A percentile compares a stretch with the other conserved stretches of the same genome.
Evolutionary conservation across 2,113 vertebrate genomes (phyloP).

Genomic region (Ictalurus punctatus): DNA sequence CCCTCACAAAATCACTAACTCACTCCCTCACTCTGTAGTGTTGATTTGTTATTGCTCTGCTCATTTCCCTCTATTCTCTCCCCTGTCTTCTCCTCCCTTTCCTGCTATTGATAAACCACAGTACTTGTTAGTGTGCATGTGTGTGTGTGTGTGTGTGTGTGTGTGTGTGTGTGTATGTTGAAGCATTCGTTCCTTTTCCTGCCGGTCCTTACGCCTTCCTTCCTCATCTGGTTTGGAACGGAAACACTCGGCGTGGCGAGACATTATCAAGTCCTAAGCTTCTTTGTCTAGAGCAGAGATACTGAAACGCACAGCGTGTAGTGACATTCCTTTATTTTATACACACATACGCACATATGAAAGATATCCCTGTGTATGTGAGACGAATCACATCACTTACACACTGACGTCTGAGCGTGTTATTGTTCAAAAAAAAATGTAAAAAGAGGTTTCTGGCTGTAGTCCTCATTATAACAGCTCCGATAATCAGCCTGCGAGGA

Average conservation of each 20-base stretch:
- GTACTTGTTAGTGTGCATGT: neutral
- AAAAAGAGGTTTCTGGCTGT: neutral
- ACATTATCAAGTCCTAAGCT: neutral
- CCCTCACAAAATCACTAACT: no score
- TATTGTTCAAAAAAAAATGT: neutral
- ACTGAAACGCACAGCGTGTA: neutral
- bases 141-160: neutral
- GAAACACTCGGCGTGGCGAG: constrained; percentile 8
- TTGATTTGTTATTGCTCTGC: constrained; percentile 39
- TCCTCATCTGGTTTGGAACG: constrained; percentile 52
- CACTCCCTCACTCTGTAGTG: constrained; percentile 4
- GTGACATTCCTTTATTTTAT: neutral
- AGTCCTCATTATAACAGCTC: neutral
- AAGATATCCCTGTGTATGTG: neutral
- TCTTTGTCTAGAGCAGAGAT: neutral
- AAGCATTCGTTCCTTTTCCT: constrained; percentile 61
- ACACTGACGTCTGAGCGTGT: neutral
- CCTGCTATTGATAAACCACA: constrained; percentile 62
- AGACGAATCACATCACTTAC: neutral
- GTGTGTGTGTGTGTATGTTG: neutral
- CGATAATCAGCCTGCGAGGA: neutral
- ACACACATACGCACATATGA: neutral
- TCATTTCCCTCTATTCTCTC: constrained; percentile 68
- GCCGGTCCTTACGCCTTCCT: constrained; percentile 67
- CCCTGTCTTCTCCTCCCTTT: constrained; percentile 63